Evolutionary conservation across 2,113 vertebrate genomes (phyloP).

Genomic region (Rissa tridactyla): DNA sequence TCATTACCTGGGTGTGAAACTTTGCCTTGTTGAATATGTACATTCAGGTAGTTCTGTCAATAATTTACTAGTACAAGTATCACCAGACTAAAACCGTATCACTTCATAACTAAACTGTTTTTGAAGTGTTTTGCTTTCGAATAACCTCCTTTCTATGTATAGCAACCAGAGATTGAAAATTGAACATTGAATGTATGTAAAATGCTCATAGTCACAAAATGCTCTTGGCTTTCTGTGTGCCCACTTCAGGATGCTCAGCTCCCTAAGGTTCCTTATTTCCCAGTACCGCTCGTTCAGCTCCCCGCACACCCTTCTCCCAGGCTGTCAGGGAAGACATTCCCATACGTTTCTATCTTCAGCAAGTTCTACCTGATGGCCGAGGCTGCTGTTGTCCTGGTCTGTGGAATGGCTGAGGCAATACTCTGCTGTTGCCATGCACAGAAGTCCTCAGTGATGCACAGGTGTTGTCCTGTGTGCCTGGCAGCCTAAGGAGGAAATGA

Average conservation of each 20-base stretch:
- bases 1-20: not conserved
- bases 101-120: not conserved
- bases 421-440: not conserved
- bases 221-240: not conserved
- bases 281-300: fast-evolving
- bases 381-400: not conserved
- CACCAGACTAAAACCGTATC: not conserved
- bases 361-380: not conserved
- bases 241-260: not conserved
- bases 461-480: not conserved
- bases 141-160: not conserved
- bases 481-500: not conserved
- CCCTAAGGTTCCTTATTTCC: not conserved
- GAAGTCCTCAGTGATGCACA: not conserved
- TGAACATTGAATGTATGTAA: not conserved
- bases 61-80: not conserved
- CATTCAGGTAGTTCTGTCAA: not conserved
- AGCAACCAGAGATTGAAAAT: not conserved
- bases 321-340: not conserved
- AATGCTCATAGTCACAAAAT: not conserved
- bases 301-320: not conserved
- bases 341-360: not conserved
- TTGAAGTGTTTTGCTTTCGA: not conserved
- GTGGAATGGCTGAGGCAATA: not conserved
- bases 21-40: not conserved